phyloP scores from a whole-genome alignment of 2,113 vertebrate genomes.

The Caracal caracal region DNA sequence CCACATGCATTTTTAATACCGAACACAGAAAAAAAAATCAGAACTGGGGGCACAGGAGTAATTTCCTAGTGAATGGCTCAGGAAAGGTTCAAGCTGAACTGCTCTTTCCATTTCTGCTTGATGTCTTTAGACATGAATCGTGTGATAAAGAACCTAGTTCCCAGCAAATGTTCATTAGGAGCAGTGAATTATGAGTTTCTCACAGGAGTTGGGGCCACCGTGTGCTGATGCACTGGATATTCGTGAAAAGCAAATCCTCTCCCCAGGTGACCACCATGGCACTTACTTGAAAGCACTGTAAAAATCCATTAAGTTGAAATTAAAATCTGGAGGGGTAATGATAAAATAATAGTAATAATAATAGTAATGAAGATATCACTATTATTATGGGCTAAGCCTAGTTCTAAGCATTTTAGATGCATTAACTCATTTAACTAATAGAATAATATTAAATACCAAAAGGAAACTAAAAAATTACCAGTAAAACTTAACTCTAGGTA shows the following conservation, averaged over 20 bases:
- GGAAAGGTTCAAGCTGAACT: background rate
- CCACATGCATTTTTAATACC: constrained; percentile 68
- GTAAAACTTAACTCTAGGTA: background rate
- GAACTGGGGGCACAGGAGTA: constrained; percentile 25
- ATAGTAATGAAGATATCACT: background rate
- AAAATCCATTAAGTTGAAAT: background rate
- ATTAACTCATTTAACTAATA: background rate
- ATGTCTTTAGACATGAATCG: background rate
- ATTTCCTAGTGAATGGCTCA: constrained; percentile 36
- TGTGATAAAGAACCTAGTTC: background rate
- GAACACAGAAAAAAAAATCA: constrained; percentile 62
- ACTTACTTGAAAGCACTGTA: background rate
- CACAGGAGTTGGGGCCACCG: background rate
- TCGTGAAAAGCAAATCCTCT: background rate
- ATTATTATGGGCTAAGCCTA: background rate
- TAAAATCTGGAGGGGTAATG: background rate
- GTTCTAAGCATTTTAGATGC: background rate
- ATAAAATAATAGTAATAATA: background rate
- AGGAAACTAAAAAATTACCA: background rate
- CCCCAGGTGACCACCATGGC: background rate
- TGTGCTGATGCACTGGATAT: background rate
- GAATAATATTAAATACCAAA: background rate
- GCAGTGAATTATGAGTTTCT: background rate
- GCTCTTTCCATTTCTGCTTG: background rate
- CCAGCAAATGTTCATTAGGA: background rate